Evolutionary conservation across 1,140 invertebrate species (phyloP).

Genomic region (Hirudo medicinalis): DNA sequence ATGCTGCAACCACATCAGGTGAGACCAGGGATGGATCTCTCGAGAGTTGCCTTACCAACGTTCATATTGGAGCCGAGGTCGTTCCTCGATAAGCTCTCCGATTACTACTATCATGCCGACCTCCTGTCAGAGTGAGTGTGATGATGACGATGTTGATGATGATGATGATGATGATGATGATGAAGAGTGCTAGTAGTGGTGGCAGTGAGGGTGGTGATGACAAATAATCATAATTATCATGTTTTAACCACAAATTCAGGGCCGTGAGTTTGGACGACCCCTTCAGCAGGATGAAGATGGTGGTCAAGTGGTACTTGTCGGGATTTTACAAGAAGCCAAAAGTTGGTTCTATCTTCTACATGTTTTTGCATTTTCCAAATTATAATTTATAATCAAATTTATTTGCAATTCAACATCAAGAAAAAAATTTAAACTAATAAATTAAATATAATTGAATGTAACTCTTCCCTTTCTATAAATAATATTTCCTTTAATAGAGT

Average conservation of each 20-base stretch:
- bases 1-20: conserved; percentile 31
- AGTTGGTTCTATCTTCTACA: conserved; percentile 31
- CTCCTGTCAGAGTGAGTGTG: conserved; percentile 63
- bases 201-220: too few species aligned
- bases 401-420: too few species aligned
- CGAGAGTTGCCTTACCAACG: conserved; percentile 74
- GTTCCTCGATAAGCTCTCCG: conserved; percentile 78
- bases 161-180: conserved; percentile 1
- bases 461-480: too few species aligned
- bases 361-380: conserved; percentile 11
- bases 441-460: too few species aligned
- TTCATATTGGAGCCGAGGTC: conserved; percentile 86
- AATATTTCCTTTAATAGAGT: too few species aligned
- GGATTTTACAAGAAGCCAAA: conserved; percentile 82
- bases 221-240: neutral
- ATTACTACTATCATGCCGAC: conserved; percentile 86
- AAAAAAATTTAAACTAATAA: too few species aligned
- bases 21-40: conserved; percentile 90
- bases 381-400: too few species aligned
- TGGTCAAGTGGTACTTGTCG: conserved; percentile 81
- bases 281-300: conserved; percentile 71
- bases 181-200: neutral
- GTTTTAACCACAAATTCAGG: conserved; percentile 43
- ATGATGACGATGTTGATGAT: conserved; percentile 14
- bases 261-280: conserved; percentile 73